phyloP scores from a whole-genome alignment of 1,140 invertebrate species.

The Conus ventricosus region DNA sequence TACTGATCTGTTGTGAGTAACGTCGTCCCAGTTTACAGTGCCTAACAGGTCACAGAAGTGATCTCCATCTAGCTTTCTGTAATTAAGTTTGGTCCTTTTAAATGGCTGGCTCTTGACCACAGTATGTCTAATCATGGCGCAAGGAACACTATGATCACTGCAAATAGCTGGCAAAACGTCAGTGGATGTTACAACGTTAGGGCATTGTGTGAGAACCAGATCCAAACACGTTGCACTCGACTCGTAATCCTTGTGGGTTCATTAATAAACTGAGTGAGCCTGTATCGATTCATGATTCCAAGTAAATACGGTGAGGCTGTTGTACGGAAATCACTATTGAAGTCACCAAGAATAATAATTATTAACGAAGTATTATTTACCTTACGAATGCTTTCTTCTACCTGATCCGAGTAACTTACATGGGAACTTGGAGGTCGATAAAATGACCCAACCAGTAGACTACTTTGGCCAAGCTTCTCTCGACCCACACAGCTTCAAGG shows the following conservation, averaged over 20 bases:
- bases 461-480: not conserved
- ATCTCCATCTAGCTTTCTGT: not conserved
- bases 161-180: not conserved
- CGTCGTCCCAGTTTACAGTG: no score
- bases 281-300: not conserved
- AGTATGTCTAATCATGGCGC: not conserved
- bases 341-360: constrained; percentile 16
- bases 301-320: not conserved
- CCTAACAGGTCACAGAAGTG: no score
- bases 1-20: no score
- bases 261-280: not conserved
- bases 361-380: not conserved
- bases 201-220: not conserved
- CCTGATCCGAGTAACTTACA: not conserved
- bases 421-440: not conserved
- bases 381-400: not conserved
- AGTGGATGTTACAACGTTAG: not conserved
- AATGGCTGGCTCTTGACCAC: not conserved
- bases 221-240: not conserved
- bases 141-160: not conserved
- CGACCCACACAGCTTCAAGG: constrained; percentile 18
- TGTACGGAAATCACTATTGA: not conserved
- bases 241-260: not conserved
- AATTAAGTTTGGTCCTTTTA: not conserved
- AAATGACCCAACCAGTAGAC: not conserved